These are phyloP conservation scores for Ceramica pisi DNA, from an alignment of 2,888 invertebrate species.

Conservation along the genomic window DNA sequence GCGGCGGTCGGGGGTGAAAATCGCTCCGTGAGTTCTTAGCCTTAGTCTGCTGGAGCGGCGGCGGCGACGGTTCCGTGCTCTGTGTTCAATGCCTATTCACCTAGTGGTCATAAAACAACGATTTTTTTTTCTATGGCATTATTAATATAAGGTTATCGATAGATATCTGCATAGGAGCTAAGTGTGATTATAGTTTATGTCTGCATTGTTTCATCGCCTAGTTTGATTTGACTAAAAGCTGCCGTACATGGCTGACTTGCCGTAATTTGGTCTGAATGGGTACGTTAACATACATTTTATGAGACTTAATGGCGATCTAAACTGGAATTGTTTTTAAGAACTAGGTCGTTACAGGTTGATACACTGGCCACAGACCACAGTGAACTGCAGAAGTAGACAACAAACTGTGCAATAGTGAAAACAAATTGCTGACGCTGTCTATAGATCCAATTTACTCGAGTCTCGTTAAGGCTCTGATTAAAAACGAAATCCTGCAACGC, in stretches of 20 bases:
- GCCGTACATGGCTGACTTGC: constrained; percentile 3
- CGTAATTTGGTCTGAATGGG: constrained; percentile 2
- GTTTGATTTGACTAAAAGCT: constrained; percentile 15
- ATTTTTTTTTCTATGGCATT: constrained; percentile 9
- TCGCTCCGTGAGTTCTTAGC: too few relatives aligned
- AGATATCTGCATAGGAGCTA: constrained; percentile 25
- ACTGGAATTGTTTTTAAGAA: neutral
- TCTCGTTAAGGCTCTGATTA: too few relatives aligned
- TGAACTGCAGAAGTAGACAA: neutral
- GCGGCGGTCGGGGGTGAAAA: too few relatives aligned
- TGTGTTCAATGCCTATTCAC: neutral
- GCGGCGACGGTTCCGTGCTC: neutral
- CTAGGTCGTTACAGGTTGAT: neutral
- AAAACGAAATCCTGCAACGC: too few relatives aligned
- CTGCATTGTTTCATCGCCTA: constrained; percentile 13
- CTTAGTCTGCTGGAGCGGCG: neutral
- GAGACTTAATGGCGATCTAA: neutral
- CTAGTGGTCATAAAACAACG: constrained; percentile 1
- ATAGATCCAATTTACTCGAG: too few relatives aligned
- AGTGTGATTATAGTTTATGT: constrained; percentile 14
- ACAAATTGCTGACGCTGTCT: neutral
- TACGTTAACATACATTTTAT: constrained; percentile 9
- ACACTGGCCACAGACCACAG: too few relatives aligned
- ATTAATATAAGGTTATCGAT: constrained; percentile 29
- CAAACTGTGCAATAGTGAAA: neutral